Conservation (phyloP, 2,797 vertebrate species). For the Phataginus tricuspis region DNA sequence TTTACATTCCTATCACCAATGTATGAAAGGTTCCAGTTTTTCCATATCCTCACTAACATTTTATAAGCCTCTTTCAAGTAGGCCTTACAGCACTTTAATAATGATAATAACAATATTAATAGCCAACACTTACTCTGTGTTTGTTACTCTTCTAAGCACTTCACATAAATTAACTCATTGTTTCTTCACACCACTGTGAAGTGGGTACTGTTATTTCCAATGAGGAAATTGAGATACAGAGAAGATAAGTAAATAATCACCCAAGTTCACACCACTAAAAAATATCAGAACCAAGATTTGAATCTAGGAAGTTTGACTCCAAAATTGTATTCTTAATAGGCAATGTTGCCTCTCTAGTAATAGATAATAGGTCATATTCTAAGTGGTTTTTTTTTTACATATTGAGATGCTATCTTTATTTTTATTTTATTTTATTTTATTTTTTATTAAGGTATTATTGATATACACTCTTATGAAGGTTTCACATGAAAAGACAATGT, state of each 20-base stretch:
- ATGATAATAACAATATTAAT: not conserved
- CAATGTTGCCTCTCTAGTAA: not conserved
- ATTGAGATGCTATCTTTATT: too few species aligned
- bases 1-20: not conserved
- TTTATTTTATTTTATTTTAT: too few species aligned
- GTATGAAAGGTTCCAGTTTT: not conserved
- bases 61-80: not conserved
- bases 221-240: not conserved
- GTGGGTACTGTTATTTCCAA: not conserved
- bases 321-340: slow-evolving; percentile 18
- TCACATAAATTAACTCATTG: not conserved
- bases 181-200: not conserved
- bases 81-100: not conserved
- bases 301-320: not conserved
- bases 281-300: not conserved
- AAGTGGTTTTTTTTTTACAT: too few species aligned
- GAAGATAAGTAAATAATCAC: slow-evolving; percentile 11
- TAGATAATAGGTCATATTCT: too few species aligned
- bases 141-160: not conserved
- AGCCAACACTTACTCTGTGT: not conserved
- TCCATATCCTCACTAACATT: not conserved
- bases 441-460: too few species aligned
- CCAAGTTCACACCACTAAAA: slow-evolving; percentile 15
- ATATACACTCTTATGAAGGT: too few species aligned
- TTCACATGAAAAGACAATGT: too few species aligned